Evolutionary conservation across 2,113 vertebrate species (phyloP).

Genomic region (Myocastor coypus): DNA sequence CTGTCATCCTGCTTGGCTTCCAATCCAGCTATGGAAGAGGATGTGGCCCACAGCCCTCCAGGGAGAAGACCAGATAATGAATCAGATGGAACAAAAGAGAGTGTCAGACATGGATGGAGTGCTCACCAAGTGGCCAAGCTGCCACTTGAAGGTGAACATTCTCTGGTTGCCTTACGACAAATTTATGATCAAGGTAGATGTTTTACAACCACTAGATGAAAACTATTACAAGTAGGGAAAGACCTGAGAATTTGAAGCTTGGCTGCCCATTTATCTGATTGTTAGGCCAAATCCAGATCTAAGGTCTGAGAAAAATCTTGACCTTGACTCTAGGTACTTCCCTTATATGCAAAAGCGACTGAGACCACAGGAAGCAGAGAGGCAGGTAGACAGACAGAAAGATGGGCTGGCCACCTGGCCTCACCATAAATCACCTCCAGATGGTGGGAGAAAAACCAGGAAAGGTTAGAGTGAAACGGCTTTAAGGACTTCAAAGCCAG

Average conservation of each 20-base stretch:
- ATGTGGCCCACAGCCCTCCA: neutral
- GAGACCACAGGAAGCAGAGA: neutral
- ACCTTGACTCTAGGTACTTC: neutral
- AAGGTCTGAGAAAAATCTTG: neutral
- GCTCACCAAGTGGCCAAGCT: neutral
- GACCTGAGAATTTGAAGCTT: neutral
- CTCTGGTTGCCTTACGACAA: neutral
- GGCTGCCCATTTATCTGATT: neutral
- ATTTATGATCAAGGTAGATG: neutral
- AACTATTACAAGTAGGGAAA: neutral
- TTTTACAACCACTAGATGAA: neutral
- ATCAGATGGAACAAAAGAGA: neutral
- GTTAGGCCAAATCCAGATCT: neutral
- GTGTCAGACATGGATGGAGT: neutral
- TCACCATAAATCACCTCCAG: neutral
- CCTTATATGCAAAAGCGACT: neutral
- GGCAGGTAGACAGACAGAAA: neutral
- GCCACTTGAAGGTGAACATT: neutral
- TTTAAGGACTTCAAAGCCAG: neutral
- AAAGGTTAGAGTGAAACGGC: neutral
- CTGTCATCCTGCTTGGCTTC: neutral
- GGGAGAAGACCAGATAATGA: neutral
- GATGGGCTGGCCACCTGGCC: neutral
- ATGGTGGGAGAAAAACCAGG: neutral
- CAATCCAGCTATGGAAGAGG: fast-evolving